Conservation (phyloP, 2,113 vertebrate genomes). For the Acrocephalus kingi region DNA sequence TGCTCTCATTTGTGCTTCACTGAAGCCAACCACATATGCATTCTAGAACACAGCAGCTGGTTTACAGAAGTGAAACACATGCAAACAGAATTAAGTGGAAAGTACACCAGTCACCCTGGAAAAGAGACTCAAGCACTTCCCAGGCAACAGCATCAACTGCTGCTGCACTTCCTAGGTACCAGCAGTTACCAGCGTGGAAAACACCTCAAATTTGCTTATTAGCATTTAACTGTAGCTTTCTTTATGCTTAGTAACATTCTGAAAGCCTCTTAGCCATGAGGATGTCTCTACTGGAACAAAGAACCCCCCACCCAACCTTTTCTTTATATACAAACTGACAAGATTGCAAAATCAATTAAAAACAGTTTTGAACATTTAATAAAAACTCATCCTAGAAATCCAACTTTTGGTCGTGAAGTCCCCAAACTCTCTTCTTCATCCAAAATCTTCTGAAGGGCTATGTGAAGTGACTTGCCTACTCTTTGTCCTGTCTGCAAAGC, state of each 20-base stretch:
- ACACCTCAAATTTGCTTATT: background rate
- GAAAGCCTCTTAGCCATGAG: background rate
- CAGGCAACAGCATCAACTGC: background rate
- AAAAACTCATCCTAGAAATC: constrained; percentile 85
- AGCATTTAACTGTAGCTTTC: background rate
- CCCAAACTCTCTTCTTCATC: constrained; percentile 89
- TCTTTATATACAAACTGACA: constrained; percentile 26
- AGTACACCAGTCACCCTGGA: background rate
- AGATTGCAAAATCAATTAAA: background rate
- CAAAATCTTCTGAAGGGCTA: constrained; percentile 82
- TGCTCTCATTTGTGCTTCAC: background rate
- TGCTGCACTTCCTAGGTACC: background rate
- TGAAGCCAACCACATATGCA: background rate
- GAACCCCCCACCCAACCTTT: background rate
- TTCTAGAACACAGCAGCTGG: background rate
- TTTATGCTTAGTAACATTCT: background rate
- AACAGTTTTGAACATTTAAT: constrained; percentile 11
- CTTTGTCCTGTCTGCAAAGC: constrained; percentile 84
- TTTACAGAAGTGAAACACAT: background rate
- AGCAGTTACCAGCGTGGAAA: background rate
- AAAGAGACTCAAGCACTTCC: background rate
- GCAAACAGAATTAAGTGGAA: background rate
- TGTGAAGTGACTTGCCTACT: constrained; percentile 86
- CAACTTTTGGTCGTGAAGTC: constrained; percentile 85
- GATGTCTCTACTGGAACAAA: background rate